Conservation (phyloP, 64 coral and sea anemone genomes). For the Cladopsammia gracilis region DNA sequence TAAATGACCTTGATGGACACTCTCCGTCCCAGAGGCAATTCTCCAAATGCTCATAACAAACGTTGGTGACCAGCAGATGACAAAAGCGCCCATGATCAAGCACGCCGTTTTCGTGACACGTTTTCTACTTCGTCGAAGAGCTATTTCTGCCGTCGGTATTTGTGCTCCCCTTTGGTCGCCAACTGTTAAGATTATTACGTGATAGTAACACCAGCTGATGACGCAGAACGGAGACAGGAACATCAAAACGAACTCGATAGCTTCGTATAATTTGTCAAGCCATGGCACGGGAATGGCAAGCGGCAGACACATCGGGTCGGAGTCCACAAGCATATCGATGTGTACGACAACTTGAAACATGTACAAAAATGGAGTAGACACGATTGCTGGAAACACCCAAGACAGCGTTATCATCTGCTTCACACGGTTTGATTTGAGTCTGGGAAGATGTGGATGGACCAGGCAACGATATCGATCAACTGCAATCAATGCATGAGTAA, state of each 20-base stretch:
- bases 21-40: constrained; percentile 53
- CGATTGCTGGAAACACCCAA: constrained; percentile 35
- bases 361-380: constrained; percentile 38
- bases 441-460: constrained; percentile 32
- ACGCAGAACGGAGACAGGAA: constrained; percentile 51
- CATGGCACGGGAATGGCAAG: constrained; percentile 60
- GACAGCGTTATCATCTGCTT: constrained; percentile 66
- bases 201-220: constrained; percentile 68
- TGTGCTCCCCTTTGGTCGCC: neutral
- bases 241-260: constrained; percentile 30
- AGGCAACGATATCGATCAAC: constrained; percentile 58
- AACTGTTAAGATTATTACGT: constrained; percentile 33
- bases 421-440: constrained; percentile 14
- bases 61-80: constrained; percentile 70
- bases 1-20: constrained; percentile 6
- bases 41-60: constrained; percentile 50
- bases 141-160: neutral
- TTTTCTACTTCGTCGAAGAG: constrained; percentile 35
- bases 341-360: constrained; percentile 7
- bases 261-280: constrained; percentile 70
- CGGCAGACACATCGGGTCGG: neutral
- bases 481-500: constrained; percentile 54
- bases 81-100: constrained; percentile 36
- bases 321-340: neutral
- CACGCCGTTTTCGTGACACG: constrained; percentile 49